phyloP scores from a whole-genome alignment of 2,888 invertebrate genomes.

The Polydesmus complanatus region DNA sequence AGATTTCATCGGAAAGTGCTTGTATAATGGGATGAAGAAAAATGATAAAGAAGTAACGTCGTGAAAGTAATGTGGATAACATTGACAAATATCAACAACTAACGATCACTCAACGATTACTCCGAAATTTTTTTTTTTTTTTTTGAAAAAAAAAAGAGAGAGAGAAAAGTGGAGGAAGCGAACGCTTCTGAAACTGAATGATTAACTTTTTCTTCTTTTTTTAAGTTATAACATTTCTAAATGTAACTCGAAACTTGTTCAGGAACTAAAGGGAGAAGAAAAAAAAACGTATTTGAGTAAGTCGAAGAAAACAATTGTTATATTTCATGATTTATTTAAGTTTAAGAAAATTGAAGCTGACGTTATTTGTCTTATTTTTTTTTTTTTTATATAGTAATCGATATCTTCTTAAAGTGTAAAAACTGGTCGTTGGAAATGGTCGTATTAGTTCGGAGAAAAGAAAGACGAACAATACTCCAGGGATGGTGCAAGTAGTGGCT shows the following conservation, averaged over 20 bases:
- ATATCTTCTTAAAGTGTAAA: neutral
- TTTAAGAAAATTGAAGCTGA: neutral
- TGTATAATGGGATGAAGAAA: neutral
- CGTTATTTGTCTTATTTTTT: neutral
- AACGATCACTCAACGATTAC: conserved; percentile 1
- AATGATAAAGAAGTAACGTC: neutral
- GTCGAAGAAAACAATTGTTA: neutral
- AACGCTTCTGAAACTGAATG: neutral
- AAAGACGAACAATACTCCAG: too few species aligned
- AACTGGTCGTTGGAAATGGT: neutral
- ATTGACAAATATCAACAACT: conserved; percentile 12
- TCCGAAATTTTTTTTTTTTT: neutral
- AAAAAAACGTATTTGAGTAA: neutral
- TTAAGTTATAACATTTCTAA: neutral
- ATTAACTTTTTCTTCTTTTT: neutral
- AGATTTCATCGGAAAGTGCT: neutral
- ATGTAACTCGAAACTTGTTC: neutral
- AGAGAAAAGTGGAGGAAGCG: neutral
- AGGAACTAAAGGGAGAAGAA: too few species aligned
- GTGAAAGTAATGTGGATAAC: neutral
- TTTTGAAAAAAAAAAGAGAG: neutral
- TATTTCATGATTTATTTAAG: neutral
- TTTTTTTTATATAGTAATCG: neutral
- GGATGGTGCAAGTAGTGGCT: too few species aligned
- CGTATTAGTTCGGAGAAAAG: too few species aligned